Evolutionary conservation across 2,888 invertebrate species (phyloP).

Genomic region (Tuberolachnus salignus): DNA sequence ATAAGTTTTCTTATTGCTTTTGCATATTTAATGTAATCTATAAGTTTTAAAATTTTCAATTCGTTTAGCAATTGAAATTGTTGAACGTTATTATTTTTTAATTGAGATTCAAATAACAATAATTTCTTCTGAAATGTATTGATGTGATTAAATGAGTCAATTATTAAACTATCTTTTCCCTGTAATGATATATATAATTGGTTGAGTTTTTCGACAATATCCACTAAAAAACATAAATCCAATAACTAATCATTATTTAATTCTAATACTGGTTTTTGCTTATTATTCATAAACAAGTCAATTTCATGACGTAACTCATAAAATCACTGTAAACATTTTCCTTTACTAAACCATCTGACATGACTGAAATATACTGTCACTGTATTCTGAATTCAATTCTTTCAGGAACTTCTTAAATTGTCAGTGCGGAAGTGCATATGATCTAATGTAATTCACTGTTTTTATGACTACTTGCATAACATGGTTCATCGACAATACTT

Average conservation of each 20-base stretch:
- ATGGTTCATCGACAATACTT: constrained; percentile 36
- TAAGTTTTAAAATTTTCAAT: not conserved
- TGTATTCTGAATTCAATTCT: constrained; percentile 31
- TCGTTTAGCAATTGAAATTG: constrained; percentile 15
- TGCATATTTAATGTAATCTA: constrained; percentile 12
- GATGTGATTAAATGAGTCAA: constrained; percentile 5
- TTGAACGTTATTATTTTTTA: constrained; percentile 9
- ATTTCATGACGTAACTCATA: constrained; percentile 10
- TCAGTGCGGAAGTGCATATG: constrained; percentile 23
- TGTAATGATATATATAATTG: constrained; percentile 26
- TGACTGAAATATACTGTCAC: not conserved
- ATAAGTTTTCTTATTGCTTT: too few relatives aligned
- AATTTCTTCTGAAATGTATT: too few relatives aligned
- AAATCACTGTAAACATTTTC: not conserved
- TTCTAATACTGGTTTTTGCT: constrained; percentile 15
- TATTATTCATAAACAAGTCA: constrained; percentile 6
- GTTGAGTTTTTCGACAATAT: constrained; percentile 28
- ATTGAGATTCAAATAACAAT: too few relatives aligned
- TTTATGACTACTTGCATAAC: constrained; percentile 45
- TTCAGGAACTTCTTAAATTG: constrained; percentile 44
- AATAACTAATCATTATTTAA: too few relatives aligned
- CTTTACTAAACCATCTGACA: not conserved
- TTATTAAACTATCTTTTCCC: constrained; percentile 15
- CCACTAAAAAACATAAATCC: constrained; percentile 28
- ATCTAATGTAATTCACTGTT: constrained; percentile 41